Evolutionary conservation across 2,113 vertebrate genomes (phyloP).

Genomic region (Lamprologus ornatipinnis): DNA sequence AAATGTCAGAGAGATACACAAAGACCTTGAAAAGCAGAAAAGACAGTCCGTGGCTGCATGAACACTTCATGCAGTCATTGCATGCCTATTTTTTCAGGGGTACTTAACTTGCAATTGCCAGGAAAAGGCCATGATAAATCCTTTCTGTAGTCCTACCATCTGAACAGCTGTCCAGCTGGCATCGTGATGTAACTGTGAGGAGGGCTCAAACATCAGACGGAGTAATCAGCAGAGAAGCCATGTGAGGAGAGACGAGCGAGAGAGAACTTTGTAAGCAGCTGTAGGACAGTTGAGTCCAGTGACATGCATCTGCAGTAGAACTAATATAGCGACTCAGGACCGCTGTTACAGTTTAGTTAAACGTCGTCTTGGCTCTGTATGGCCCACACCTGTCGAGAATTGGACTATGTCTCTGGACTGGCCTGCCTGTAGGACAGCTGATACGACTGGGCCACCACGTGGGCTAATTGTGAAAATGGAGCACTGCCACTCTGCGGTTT

Average conservation of each 20-base stretch:
- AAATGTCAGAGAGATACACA: not conserved
- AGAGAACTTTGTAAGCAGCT: not conserved
- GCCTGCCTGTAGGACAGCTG: not conserved
- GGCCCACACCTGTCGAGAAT: not conserved
- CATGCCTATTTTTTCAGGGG: not conserved
- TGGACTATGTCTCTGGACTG: not conserved
- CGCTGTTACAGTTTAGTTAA: not conserved
- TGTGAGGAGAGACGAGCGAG: not conserved
- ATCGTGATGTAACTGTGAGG: slow-evolving; percentile 5
- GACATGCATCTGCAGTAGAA: not conserved
- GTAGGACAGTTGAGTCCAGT: not conserved
- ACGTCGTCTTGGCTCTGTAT: not conserved
- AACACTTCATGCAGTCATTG: not conserved
- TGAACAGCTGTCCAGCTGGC: slow-evolving; percentile 15
- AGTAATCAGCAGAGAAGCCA: slow-evolving; percentile 14
- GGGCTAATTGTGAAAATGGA: slow-evolving; percentile 44
- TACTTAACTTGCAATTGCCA: not conserved
- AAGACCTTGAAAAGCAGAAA: not conserved
- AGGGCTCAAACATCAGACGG: not conserved
- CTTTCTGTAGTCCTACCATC: not conserved
- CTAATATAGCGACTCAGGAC: not conserved
- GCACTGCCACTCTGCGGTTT: not conserved
- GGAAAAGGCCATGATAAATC: not conserved
- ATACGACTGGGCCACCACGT: not conserved
- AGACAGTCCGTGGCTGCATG: not conserved